Base-by-base conservation (phyloP, 1,140 invertebrate species). In the Melipona quadrifasciata region DNA sequence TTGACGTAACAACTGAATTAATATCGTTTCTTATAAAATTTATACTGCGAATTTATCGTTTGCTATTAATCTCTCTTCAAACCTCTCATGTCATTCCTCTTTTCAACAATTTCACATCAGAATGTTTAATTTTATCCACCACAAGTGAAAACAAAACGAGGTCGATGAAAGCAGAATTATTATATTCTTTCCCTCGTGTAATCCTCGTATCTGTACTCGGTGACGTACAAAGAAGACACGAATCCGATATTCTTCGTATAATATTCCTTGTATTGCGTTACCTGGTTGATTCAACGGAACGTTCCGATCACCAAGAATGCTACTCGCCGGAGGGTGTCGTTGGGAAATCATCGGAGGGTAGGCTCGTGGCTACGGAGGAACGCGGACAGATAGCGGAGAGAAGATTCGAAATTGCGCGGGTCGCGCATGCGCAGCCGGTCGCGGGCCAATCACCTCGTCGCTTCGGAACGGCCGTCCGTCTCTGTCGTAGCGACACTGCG, bases 401-500 rank as follows among this genome's bases (percentile, higher is more conserved):
- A 34, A 47, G 12, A 71, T 91, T 91, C 83, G 86, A 91, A 91
- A 86, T 82, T 65, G 31, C 87, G 90, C 90, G 90, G 80, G 86
- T 68, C 82, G 82, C 89, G 89, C 90, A 77, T 84, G 89, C 88
- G 88, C 90, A 80, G 5, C 16, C 17, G n/a, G 16, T 39, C 76
- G 74, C 86, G 80, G 89, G 82, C 88, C 88, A 90, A 90, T 90
- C 89, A 89, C 76, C 80, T 88, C 84, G 79, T 51, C 58, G 86
- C 84, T 64, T 27, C 70, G 64, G 21, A 74, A 80, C 80, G 79
- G 81, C 87, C 90, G 88, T 87, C 87, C 88, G 86, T 85, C 86
- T 90, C 86, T 89, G 84, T 87, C 82, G 83, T 89, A 90, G 89
- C 88, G 81, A 85, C 88, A 87, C 80, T 86, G 89, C 87, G 80